Evolutionary conservation across 2,888 invertebrate genomes (phyloP), one percentile per base, ranked within the genome.

Genomic region (Scaptomyza caliginosa): DNA sequence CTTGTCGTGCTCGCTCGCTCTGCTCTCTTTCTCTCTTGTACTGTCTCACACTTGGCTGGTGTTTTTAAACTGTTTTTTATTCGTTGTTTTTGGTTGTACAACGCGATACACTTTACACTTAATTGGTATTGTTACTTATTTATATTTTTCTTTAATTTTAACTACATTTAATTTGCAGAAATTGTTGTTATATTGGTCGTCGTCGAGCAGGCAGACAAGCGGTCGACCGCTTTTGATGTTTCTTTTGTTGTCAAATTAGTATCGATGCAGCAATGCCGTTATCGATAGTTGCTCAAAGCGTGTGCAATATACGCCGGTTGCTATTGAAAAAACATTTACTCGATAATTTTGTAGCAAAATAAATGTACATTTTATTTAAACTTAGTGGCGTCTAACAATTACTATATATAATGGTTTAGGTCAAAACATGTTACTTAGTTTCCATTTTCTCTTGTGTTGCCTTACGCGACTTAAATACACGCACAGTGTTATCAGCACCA

Each of bases 401-500:
- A 66, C 36, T 56, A 49, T 65, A 36, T 56, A 54, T 59, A 66
- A 32, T 45, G 45, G 38, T 51, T 13, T 28, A n/a, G 30, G 46
- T 67, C 34, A 49, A 50, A 40, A 40, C 17, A 10, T 38, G n/a
- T 50, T 43, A 78, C 38, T 75, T 75, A 16, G 64, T 77, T 48
- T 81, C 86, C 71, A 72, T 77, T 21, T 63, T 24, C 8, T 79
- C 56, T 5, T 38, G 13, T 5, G 78, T 57, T 10, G 88, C 90
- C 67, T 90, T 90, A 11, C 85, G 83, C 0, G 95, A 93, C 90
- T 95, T 96, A 90, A 95, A 98, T 90, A 97, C 94, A 91, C 98
- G 95, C 50, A 99, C 93, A 39, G 96, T 95, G 91, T 98, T 98
- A 91, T 99, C 99, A 30, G 96, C 95, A 10, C 97, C 96, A 28